Evolutionary conservation across 2,888 invertebrate genomes (phyloP).

Genomic region (Tetranychus piercei): DNA sequence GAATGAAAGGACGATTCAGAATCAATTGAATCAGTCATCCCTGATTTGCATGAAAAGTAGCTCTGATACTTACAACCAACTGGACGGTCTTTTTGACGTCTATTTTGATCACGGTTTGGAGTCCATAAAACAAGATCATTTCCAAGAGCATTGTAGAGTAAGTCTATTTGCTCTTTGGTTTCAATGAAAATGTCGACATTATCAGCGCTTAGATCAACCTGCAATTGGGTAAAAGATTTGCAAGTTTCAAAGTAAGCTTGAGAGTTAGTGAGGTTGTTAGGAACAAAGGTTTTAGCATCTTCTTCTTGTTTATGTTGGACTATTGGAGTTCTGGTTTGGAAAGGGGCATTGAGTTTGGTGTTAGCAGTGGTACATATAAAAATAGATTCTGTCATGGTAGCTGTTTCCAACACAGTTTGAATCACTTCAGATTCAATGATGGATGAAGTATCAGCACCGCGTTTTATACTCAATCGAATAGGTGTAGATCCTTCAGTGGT

Average conservation of each 20-base stretch:
- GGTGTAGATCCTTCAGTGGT: background rate
- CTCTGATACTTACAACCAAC: slow-evolving; percentile 28
- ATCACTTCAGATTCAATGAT: background rate
- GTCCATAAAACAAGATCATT: slow-evolving; percentile 69
- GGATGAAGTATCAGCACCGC: background rate
- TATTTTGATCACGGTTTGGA: slow-evolving; percentile 34
- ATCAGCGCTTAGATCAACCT: slow-evolving; percentile 18
- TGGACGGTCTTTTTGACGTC: background rate
- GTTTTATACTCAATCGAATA: background rate
- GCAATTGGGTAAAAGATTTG: slow-evolving; percentile 3
- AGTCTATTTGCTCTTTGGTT: slow-evolving; percentile 19
- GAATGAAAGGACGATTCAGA: slow-evolving; percentile 22
- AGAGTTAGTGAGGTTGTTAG: slow-evolving; percentile 17
- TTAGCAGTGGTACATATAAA: slow-evolving; percentile 12
- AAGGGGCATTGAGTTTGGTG: slow-evolving; percentile 9
- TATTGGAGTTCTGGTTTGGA: slow-evolving; percentile 21
- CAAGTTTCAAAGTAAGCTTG: slow-evolving; percentile 13
- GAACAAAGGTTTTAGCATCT: slow-evolving; percentile 18
- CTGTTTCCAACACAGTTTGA: background rate
- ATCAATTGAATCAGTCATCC: slow-evolving; percentile 17
- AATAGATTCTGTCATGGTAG: slow-evolving; percentile 18
- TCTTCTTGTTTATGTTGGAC: slow-evolving; percentile 15
- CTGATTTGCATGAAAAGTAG: slow-evolving; percentile 17
- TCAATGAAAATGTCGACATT: slow-evolving; percentile 18
- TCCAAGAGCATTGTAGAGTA: slow-evolving; percentile 43